Evolutionary conservation across 2,888 invertebrate species (phyloP), one percentile per base, ranked within the genome.

Genomic region (Tenthredo notha): DNA sequence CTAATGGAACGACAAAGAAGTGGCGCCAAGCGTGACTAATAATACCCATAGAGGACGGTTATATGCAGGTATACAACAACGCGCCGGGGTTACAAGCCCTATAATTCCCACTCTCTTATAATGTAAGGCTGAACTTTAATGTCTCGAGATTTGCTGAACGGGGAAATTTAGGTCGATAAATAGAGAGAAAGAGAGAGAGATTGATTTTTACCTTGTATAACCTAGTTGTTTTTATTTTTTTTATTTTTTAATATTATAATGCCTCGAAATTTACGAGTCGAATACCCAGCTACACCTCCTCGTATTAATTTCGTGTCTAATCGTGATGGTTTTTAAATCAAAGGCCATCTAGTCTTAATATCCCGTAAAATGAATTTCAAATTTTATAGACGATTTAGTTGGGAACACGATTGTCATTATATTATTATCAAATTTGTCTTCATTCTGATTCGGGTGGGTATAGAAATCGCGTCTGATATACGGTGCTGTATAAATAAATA

Each of bases 11-110:
- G 40, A 80, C 61, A 80, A 80, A 80, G 61, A 80, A 61, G 61
- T 80, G 80, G 80, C 80, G 80, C 80, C 80, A 37, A 40, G 58
- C 80, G 80, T 61, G 80, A 58, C 80, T 80, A 80, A 80, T 61
- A 58, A 61, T 61, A 61, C 40, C 80, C 40, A 12, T 40, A 80
- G 54, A 43, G 33, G 54, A 33, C 6, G 18, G 33, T n/a, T 37
- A 5, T 37, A 21, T 58, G n/a, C 58, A 58, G 25, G 78, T 40
- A 61, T 21, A 33, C 40, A 33, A 54, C 50, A 29, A 54, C 29
- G 54, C 29, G 33, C 9, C 25, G 33, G 54, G 33, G 40, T 18
- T n/a, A 25, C 33, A 61, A 75, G 54, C 50, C 54, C 47, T 77
- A 50, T 74, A 74, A 74, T 74, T 74, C 72, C 43, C 40, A 74